phyloP scores from a whole-genome alignment of 2,797 vertebrate genomes.

The Pteropus rufus region DNA sequence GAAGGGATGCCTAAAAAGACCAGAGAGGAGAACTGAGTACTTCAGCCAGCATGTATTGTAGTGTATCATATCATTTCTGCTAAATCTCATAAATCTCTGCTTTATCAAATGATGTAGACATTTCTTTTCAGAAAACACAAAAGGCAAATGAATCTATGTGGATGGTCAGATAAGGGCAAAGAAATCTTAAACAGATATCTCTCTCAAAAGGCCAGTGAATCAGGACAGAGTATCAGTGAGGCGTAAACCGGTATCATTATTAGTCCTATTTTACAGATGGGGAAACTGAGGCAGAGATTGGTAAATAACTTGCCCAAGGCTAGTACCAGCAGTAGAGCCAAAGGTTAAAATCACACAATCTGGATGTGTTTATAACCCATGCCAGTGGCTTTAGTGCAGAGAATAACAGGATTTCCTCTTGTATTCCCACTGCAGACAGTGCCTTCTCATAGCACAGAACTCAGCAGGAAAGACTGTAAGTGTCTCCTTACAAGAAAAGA shows the following conservation, averaged over 20 bases:
- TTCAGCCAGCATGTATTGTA: neutral
- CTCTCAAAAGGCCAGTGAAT: neutral
- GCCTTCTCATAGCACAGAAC: neutral
- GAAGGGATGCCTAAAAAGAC: neutral
- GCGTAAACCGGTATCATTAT: neutral
- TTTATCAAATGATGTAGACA: neutral
- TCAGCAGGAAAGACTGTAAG: neutral
- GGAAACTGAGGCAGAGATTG: neutral
- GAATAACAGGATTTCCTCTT: neutral
- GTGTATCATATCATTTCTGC: neutral
- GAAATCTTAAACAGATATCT: neutral
- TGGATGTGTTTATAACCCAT: neutral
- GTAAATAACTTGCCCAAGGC: neutral
- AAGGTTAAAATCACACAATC: neutral
- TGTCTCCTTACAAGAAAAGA: neutral
- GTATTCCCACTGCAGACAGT: too few relatives aligned
- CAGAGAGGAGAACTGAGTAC: neutral
- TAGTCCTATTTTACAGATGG: neutral
- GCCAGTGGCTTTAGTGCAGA: neutral
- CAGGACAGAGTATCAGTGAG: neutral
- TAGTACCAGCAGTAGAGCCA: neutral
- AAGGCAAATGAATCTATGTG: neutral
- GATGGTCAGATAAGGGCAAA: neutral
- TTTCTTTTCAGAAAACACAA: slow-evolving; percentile 13
- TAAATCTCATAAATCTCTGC: neutral